Evolutionary conservation across 1,140 invertebrate genomes (phyloP).

Genomic region (Hydropsyche tenuis): DNA sequence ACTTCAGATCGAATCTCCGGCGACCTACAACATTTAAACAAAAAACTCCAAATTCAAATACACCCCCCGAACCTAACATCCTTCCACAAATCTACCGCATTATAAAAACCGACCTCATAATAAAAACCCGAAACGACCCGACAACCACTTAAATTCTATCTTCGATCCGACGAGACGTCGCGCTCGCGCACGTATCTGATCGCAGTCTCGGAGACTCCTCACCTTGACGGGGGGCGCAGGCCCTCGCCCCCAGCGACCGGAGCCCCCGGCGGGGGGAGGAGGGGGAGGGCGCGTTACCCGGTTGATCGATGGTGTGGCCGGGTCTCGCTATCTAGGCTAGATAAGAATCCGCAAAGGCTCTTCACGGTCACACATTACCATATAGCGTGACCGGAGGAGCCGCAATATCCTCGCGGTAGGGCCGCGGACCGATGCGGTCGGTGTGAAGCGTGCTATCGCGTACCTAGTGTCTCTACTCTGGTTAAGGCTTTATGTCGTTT

Average conservation of each 20-base stretch:
- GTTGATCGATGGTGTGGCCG: constrained; percentile 20
- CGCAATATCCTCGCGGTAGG: neutral
- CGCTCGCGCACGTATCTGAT: neutral
- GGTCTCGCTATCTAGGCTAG: constrained; percentile 22
- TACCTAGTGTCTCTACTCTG: too few relatives aligned
- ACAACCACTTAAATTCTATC: neutral
- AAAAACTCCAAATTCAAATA: too few relatives aligned
- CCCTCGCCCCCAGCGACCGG: neutral
- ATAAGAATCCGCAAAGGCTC: constrained; percentile 24
- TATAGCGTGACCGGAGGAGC: constrained; percentile 15
- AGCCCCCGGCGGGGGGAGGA: neutral
- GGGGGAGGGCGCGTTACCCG: neutral
- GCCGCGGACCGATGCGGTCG: neutral
- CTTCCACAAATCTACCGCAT: too few relatives aligned
- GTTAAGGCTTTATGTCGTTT: too few relatives aligned
- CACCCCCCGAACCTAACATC: too few relatives aligned
- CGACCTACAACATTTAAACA: too few relatives aligned
- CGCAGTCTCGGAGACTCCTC: neutral
- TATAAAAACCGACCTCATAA: too few relatives aligned
- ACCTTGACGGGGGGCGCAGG: neutral
- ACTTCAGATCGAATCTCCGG: too few relatives aligned
- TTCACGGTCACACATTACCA: constrained; percentile 28
- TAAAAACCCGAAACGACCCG: neutral
- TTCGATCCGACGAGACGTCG: neutral
- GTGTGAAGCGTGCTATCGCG: too few relatives aligned